A percentile compares a stretch with the other conserved stretches of the same genome.
Evolutionary conservation across 2,113 vertebrate genomes (phyloP).

Genomic region (Elanoides forficatus): DNA sequence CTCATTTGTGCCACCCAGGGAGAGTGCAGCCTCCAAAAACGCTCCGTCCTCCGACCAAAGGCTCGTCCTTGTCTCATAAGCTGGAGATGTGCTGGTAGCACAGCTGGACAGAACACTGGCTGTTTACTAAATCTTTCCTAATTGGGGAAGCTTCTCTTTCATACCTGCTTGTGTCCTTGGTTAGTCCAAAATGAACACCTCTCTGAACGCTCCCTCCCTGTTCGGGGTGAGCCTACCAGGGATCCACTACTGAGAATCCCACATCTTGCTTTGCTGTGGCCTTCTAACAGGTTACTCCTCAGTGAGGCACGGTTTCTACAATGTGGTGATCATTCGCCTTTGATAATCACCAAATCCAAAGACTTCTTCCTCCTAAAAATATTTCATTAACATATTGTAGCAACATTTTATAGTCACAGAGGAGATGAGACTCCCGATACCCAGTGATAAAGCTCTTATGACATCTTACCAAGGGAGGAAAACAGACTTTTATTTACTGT

Average conservation of each 20-base stretch:
- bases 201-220: neutral
- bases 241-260: neutral
- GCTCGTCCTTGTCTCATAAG: neutral
- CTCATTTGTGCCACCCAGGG: neutral
- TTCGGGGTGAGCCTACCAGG: rapidly evolving
- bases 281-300: neutral
- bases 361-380: neutral
- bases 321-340: neutral
- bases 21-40: neutral
- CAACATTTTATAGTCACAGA: neutral
- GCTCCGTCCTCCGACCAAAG: neutral
- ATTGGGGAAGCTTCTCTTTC: neutral
- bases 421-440: neutral
- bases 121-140: neutral
- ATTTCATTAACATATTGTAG: neutral
- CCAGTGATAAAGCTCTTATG: neutral
- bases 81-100: neutral
- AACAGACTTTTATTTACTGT: neutral
- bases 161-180: neutral
- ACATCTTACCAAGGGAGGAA: neutral
- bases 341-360: neutral
- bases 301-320: neutral
- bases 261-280: neutral
- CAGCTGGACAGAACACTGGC: neutral
- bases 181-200: neutral